These are phyloP conservation scores for Trypoxylus dichotomus DNA, from an alignment of 1,140 invertebrate species.

Conservation along the genomic window DNA sequence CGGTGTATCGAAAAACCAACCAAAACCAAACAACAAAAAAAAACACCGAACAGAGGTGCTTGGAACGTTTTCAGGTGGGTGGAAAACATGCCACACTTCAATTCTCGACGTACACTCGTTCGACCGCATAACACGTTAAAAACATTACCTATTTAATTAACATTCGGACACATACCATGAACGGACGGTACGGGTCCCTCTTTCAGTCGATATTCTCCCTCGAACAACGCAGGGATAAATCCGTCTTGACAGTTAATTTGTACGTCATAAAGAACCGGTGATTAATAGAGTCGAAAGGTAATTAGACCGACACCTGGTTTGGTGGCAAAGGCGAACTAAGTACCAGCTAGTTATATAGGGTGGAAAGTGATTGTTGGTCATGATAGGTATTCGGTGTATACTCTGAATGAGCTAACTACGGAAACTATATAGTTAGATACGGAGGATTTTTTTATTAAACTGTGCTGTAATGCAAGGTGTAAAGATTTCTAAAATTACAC, in stretches of 20 bases:
- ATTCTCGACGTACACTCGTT: not conserved
- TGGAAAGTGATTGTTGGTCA: no score
- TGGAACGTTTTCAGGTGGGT: not conserved
- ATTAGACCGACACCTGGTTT: not conserved
- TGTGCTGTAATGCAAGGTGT: no score
- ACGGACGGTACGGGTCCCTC: not conserved
- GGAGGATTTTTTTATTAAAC: no score
- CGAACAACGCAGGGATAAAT: not conserved
- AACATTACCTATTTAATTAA: not conserved
- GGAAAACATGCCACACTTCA: not conserved
- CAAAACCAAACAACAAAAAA: not conserved
- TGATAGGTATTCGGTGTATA: no score
- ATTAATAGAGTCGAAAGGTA: not conserved
- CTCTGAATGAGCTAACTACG: no score
- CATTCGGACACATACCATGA: not conserved
- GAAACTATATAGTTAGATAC: no score
- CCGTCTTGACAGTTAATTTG: not conserved
- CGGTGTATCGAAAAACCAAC: not conserved
- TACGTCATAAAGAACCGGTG: not conserved
- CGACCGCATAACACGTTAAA: not conserved
- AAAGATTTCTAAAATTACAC: no score
- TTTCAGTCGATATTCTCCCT: not conserved
- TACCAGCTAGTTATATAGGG: not conserved
- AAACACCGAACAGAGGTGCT: not conserved
- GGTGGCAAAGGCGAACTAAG: not conserved